Evolutionary conservation across 2,888 invertebrate genomes (phyloP).

Genomic region (Esperia sulphurella): DNA sequence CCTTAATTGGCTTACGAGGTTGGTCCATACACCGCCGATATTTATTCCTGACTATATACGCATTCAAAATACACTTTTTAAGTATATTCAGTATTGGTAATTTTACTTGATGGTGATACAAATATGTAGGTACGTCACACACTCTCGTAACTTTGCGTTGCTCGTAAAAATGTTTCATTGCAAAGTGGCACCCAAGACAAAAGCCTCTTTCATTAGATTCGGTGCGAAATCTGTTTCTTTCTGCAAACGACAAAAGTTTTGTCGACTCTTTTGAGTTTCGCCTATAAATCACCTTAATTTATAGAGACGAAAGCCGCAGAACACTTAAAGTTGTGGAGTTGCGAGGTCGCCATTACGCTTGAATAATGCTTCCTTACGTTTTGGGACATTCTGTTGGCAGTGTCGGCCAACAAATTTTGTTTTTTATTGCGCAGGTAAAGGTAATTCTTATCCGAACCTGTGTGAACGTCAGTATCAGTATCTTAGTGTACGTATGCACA

Average conservation of each 20-base stretch:
- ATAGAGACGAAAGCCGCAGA: slow-evolving; percentile 61
- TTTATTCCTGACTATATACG: too few relatives aligned
- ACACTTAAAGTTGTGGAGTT: slow-evolving; percentile 50
- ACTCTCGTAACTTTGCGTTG: background rate
- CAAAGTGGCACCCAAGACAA: slow-evolving; percentile 34
- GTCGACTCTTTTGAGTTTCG: slow-evolving; percentile 48
- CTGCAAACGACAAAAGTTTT: slow-evolving; percentile 63
- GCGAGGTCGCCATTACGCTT: slow-evolving; percentile 46
- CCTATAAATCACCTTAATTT: slow-evolving; percentile 73
- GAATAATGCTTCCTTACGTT: slow-evolving; percentile 45
- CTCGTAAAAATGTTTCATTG: background rate
- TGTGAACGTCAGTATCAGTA: too few relatives aligned
- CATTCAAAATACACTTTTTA: too few relatives aligned
- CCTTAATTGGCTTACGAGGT: too few relatives aligned
- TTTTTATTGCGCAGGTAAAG: background rate
- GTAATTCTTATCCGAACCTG: too few relatives aligned
- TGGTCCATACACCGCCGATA: too few relatives aligned
- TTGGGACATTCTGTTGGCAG: slow-evolving; percentile 15
- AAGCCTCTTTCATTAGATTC: slow-evolving; percentile 54
- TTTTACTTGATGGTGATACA: too few relatives aligned
- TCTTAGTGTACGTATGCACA: too few relatives aligned
- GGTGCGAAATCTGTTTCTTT: slow-evolving; percentile 56
- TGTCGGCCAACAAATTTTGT: background rate
- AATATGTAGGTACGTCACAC: too few relatives aligned
- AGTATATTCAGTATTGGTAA: too few relatives aligned